Evolutionary conservation across 2,113 vertebrate genomes (phyloP), one percentile per base, ranked within the genome.

Genomic region (Hippocampus barbouri): DNA sequence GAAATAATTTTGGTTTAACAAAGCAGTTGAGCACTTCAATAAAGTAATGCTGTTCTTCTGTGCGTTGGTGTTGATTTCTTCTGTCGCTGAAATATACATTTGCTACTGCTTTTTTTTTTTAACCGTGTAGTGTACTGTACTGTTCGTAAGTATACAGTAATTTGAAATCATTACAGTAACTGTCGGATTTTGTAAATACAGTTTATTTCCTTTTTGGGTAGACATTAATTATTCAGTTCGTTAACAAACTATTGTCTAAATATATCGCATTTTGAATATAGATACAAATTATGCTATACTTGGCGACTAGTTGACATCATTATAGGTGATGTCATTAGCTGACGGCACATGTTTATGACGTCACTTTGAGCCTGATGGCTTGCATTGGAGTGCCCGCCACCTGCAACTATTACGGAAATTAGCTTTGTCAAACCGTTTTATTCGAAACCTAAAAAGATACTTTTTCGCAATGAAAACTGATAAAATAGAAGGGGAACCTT

Each of bases 321-420:
- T 30, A 2, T 27, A 3, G 27, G 27, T 34, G 57, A 27, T 25
- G 25, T 59, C 23, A 15, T 59, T 30, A 11, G 14, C 2, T 27
- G 59, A 60, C 59, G 25, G 59, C 59, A 60, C 27, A 15, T 27
- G 56, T 59, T 59, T 59, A 27, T 59, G 56, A 59, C 56, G 56
- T 59, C 56, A 59, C 2, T 9, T 1, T 8, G 21, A n/a, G 21
- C 21, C n/a, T 11, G 12, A 5, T 27, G 10, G 6, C 23, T 57
- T 10, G 25, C 27, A 30, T 30, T 27, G 27, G 2, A 5, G 14
- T 16, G 12, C 11, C n/a, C n/a, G 1, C 4, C 25, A 60, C n/a
- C 57, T 60, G 25, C 14, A 30, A 60, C 1, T 6, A 34, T 30
- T 27, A 54, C 27, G 57, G 23, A 4, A 25, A 59, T 25, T 16